phyloP scores from a whole-genome alignment of 2,113 vertebrate species.

The Alethe diademata region DNA sequence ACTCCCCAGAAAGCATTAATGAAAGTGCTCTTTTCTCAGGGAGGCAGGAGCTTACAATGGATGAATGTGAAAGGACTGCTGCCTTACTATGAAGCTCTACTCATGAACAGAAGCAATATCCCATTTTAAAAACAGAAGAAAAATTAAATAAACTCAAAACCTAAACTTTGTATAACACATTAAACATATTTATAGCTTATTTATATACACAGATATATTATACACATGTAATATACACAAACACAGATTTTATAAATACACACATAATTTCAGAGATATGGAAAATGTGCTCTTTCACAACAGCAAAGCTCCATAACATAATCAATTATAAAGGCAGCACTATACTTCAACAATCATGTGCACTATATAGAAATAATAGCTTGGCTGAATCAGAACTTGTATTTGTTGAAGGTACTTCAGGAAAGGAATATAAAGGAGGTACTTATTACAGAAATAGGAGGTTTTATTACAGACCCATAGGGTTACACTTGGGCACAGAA shows the following conservation, averaged over 20 bases:
- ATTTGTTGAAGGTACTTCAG: not conserved
- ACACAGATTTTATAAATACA: not conserved
- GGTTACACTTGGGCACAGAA: not conserved
- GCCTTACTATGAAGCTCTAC: not conserved
- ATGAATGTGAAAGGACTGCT: not conserved
- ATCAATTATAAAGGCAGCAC: not conserved
- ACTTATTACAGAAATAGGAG: constrained; percentile 11
- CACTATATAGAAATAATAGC: not conserved
- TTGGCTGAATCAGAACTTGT: not conserved
- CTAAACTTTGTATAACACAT: not conserved
- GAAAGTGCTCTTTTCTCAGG: constrained; percentile 12
- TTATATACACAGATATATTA: not conserved
- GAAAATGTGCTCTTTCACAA: not conserved
- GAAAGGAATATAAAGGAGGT: constrained; percentile 7
- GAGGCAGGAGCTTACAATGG: not conserved
- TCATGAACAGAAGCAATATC: not conserved
- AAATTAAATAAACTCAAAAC: not conserved
- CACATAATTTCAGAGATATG: not conserved
- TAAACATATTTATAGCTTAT: not conserved
- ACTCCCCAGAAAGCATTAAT: constrained; percentile 54
- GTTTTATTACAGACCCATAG: not conserved
- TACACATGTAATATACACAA: not conserved
- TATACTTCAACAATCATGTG: not conserved
- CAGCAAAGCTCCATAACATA: not conserved
- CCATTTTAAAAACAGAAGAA: not conserved